These are phyloP conservation scores for Brienomyrus brachyistius DNA, from an alignment of 2,113 vertebrate genomes.

Conservation along the genomic window DNA sequence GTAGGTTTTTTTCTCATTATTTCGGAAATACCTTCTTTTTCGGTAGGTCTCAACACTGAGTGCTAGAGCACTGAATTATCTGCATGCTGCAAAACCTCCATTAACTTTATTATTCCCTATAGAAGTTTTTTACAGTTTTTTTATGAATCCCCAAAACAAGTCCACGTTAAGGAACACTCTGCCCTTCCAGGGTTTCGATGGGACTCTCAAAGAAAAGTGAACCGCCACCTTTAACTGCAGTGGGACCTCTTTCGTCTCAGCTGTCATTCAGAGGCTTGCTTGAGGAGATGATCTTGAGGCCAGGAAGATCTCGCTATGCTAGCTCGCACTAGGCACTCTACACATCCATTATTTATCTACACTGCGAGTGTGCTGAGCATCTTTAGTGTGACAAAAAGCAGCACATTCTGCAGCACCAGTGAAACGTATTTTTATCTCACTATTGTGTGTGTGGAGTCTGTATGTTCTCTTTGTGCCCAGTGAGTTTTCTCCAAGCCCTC, in stretches of 20 bases:
- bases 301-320: slow-evolving; percentile 1
- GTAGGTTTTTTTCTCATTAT: no score
- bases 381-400: neutral
- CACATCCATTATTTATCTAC: slow-evolving; percentile 1
- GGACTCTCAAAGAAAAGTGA: neutral
- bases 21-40: no score
- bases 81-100: neutral
- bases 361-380: neutral
- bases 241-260: neutral
- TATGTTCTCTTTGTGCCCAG: neutral
- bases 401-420: neutral
- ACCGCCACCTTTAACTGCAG: slow-evolving; percentile 1
- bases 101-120: neutral
- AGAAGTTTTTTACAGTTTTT: no score
- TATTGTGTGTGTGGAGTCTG: neutral
- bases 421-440: neutral
- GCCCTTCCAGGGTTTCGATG: neutral
- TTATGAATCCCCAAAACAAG: neutral
- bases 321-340: neutral
- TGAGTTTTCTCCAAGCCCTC: neutral
- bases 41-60: no score
- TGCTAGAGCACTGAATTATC: neutral
- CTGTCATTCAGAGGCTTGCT: neutral
- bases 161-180: neutral
- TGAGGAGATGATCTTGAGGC: neutral